Base-by-base conservation (phyloP, 2,888 invertebrate species). In the Phymatocera aterrima region DNA sequence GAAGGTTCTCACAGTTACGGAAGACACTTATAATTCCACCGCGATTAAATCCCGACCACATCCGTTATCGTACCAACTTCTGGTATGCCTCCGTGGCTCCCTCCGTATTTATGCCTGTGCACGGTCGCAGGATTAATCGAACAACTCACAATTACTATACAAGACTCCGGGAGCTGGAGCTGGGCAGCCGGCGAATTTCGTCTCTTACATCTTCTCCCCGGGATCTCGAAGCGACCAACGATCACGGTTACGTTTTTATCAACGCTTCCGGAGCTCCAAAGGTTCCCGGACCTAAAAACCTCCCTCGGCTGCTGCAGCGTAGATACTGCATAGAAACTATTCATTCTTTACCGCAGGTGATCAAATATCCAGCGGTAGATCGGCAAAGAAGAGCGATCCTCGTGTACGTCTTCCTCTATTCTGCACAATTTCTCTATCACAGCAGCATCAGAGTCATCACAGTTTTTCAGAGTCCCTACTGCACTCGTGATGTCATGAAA, bases 21-120 rank as follows among this genome's bases (percentile, higher is more conserved):
- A 90, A 90, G 89, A 87, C 85, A 89, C 87, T 89, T 89, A 57
- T n/a, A n/a, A n/a, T 89, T 90, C 86, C 86, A 83, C 83, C 84
- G 40, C 87, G 89, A 89, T 89, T 88, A 88, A 89, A 86, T 84
- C 84, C 81, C 83, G 87, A 90, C 90, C 90, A 89, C 89, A 90
- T 90, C 90, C 90, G 88, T 86, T 85, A 87, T 34, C 40, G 40
- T 37, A 24, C 75, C 72, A 51, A 54, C 51, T 51, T 2, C 37
- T 40, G 12, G 12, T 24, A 10, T 18, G 8, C 8, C 10, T 54
- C 21, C 34, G 5, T 40, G 8, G 12, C 8, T 28, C 21, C 24
- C 68, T 21, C 21, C 46, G 37, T 64, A 68, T 68, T 68, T 68
- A 68, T 68, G 68, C 46, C 68, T 68, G 24, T 68, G n/a, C n/a